A percentile compares a stretch with the other conserved stretches of the same genome.
Conservation (phyloP, 1,140 invertebrate species). For the Papilio helenus region DNA sequence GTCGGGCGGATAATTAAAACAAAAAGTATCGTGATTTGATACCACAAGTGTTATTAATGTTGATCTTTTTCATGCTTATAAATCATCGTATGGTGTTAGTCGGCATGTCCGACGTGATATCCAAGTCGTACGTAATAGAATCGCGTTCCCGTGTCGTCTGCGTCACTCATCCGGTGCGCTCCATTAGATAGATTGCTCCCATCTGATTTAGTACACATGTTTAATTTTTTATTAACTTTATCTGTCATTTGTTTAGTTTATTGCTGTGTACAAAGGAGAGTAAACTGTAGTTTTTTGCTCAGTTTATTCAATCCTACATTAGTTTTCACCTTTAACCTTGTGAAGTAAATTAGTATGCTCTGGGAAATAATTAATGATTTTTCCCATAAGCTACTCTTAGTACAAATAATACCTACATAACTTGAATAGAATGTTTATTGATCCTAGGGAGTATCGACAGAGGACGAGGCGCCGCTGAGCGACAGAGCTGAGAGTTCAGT, state of each 20-base stretch:
- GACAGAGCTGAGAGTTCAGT: slow-evolving; percentile 18
- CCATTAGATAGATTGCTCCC: slow-evolving; percentile 32
- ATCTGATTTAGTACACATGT: slow-evolving; percentile 34
- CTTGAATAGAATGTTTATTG: not conserved
- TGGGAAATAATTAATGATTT: not conserved
- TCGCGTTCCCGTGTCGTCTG: slow-evolving; percentile 32
- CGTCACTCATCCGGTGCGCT: slow-evolving; percentile 29
- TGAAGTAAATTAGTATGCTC: not conserved
- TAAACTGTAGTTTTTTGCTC: not conserved
- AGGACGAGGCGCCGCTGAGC: not conserved
- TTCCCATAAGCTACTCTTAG: not conserved
- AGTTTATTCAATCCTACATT: not conserved
- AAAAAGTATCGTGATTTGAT: slow-evolving; percentile 24
- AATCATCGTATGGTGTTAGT: not conserved
- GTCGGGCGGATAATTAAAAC: slow-evolving; percentile 21
- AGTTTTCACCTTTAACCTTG: too few species aligned
- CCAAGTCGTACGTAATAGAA: slow-evolving; percentile 36
- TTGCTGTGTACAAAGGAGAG: not conserved
- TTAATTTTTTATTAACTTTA: slow-evolving; percentile 28
- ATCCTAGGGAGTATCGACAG: not conserved
- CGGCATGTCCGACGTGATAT: slow-evolving; percentile 14
- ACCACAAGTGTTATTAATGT: slow-evolving; percentile 34
- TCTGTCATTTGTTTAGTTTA: slow-evolving; percentile 18
- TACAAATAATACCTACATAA: not conserved
- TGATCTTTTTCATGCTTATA: slow-evolving; percentile 23